Evolutionary conservation across 2,113 vertebrate species (phyloP).

Genomic region (Cyanoderma ruficeps): DNA sequence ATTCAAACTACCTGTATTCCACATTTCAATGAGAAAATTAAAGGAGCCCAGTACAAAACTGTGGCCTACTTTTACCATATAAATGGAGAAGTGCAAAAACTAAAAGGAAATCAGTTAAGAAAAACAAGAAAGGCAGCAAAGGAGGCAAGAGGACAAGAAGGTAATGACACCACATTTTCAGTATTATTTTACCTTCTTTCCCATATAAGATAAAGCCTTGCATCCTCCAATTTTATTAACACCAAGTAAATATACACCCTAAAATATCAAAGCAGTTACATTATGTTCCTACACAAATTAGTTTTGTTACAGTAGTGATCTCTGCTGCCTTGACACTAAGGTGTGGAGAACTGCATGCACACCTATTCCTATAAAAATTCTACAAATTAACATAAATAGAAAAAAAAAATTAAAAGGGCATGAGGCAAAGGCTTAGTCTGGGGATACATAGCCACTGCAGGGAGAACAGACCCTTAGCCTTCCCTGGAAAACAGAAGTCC

Average conservation of each 20-base stretch:
- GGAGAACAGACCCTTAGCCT: background rate
- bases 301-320: background rate
- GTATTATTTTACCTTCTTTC: background rate
- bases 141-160: background rate
- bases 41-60: background rate
- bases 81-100: background rate
- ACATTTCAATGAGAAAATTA: background rate
- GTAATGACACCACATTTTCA: background rate
- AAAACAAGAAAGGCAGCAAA: background rate
- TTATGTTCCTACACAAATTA: background rate
- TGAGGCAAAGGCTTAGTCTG: background rate
- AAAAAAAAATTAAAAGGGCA: background rate
- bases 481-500: background rate
- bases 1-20: background rate
- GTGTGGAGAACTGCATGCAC: background rate
- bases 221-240: background rate
- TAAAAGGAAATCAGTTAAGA: background rate
- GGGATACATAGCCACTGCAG: rapidly evolving
- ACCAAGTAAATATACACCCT: background rate
- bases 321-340: background rate
- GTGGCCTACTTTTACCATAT: background rate
- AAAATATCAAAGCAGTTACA: background rate
- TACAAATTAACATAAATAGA: background rate
- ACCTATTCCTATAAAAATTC: background rate
- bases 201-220: background rate